These are phyloP conservation scores for Chaetodon auriga DNA, from an alignment of 2,113 vertebrate species.

Conservation along the genomic window DNA sequence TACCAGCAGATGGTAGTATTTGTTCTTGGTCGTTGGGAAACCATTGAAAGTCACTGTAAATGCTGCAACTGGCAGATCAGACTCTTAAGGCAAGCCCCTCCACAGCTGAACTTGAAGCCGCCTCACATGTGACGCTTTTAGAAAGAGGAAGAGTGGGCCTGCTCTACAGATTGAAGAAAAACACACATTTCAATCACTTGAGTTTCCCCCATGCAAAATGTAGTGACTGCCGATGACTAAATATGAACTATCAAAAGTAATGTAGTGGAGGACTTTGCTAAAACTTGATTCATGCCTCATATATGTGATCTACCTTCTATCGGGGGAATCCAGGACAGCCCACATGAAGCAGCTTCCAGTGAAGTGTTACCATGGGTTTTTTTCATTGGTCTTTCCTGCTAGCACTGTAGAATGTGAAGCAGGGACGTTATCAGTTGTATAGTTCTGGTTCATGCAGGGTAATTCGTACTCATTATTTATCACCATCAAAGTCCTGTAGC, in stretches of 20 bases:
- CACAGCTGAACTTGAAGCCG: neutral
- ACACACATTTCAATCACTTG: neutral
- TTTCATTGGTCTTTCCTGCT: conserved; percentile 7
- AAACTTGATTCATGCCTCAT: neutral
- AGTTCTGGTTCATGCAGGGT: neutral
- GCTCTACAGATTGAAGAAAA: conserved; percentile 17
- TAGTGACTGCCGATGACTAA: conserved; percentile 25
- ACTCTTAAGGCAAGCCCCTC: neutral
- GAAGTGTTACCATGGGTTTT: conserved; percentile 4
- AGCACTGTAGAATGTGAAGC: conserved; percentile 3
- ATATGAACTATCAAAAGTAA: neutral
- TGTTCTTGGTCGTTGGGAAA: neutral
- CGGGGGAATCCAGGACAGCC: conserved; percentile 21
- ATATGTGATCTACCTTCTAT: neutral
- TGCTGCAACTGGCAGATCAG: neutral
- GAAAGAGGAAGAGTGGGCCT: conserved; percentile 61
- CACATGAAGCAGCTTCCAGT: conserved; percentile 3
- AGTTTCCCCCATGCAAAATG: conserved; percentile 54
- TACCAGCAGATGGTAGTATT: conserved; percentile 40
- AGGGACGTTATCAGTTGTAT: neutral
- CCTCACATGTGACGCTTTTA: conserved; percentile 20
- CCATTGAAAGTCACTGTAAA: neutral
- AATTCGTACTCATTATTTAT: neutral
- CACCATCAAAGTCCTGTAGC: neutral
- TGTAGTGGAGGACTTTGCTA: neutral